Percentiles rank a stretch among this genome's conserved stretches.
Conservation (phyloP, 2,888 invertebrate genomes). For the Eugnorisma glareosa region DNA sequence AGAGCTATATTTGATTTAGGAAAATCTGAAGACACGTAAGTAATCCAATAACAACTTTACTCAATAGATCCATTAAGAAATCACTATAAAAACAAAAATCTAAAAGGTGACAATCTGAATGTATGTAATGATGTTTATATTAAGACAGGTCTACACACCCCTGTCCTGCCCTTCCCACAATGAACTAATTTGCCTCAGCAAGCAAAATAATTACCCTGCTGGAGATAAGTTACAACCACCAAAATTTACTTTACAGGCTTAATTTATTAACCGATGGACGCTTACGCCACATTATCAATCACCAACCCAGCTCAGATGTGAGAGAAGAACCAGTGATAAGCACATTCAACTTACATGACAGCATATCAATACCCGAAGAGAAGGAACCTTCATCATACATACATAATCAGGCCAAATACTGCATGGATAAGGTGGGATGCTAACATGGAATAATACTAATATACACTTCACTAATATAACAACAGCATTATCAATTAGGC, state of each 20-base stretch:
- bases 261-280: slow-evolving; percentile 93
- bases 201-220: background rate
- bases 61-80: background rate
- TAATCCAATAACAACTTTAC: slow-evolving; percentile 32
- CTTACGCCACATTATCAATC: slow-evolving; percentile 93
- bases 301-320: slow-evolving; percentile 85
- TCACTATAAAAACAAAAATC: background rate
- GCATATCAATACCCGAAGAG: slow-evolving; percentile 84
- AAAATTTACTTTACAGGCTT: slow-evolving; percentile 81
- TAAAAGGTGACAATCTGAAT: background rate
- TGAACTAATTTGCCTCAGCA: background rate
- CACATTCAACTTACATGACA: slow-evolving; percentile 80
- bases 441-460: background rate
- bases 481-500: background rate
- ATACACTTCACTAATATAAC: background rate
- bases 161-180: background rate
- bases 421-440: slow-evolving; percentile 93
- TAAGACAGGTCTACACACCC: background rate
- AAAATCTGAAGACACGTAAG: slow-evolving; percentile 91
- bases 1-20: slow-evolving; percentile 92
- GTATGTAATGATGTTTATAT: background rate
- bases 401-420: slow-evolving; percentile 94
- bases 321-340: slow-evolving; percentile 79
- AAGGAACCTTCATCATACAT: slow-evolving; percentile 92
- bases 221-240: background rate